Base-by-base conservation (phyloP, 1,140 invertebrate species). In the Sarcophaga bullata region DNA sequence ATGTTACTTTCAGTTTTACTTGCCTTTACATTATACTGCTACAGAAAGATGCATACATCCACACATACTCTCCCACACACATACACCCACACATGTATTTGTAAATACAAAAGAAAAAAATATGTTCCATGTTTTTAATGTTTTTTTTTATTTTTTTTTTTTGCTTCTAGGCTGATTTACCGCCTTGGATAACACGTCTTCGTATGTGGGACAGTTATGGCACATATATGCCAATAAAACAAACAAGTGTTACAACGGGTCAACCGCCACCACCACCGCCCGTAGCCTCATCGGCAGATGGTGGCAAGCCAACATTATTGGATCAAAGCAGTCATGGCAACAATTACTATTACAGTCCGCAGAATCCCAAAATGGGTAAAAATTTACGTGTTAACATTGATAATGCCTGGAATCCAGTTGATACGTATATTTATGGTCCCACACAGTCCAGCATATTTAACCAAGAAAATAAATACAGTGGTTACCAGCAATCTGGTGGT, bases 121-220 rank as follows among this genome's bases (percentile, higher is more conserved):
- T 2, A 37, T 17, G n/a, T 19, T 68, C 17, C 47, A 9, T 37
- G 62, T 84, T 62, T 81, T 47, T 25, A 17, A 17, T 54, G 46
- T 37, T 82, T 73, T 80, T 49, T 7, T 48, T 72, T 62, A 25
- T 19, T 62, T 81, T 17, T 49, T 37, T 76, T 68, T 13, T 7
- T 80, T 62, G 47, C 73, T 81, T 15, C 58, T 83, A 90, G 88
- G 86, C 85, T 78, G 88, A 90, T 84, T 85, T 90, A 81, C 89
- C 89, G 58, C 90, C 91, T n/a, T 93, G 92, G 86, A 91, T 92
- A 52, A 93, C 92, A 37, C 89, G 92, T 54, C 86, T 93, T 68
- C 89, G 92, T 54, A 92, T 94, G 84, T 93, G 92, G 90, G 93
- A 94, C 86, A 92, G 92, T 54, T 90, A 91, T 81, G 89, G 88